These are phyloP conservation scores for Hydropsyche betteni DNA, from an alignment of 2,888 invertebrate species.

Conservation along the genomic window DNA sequence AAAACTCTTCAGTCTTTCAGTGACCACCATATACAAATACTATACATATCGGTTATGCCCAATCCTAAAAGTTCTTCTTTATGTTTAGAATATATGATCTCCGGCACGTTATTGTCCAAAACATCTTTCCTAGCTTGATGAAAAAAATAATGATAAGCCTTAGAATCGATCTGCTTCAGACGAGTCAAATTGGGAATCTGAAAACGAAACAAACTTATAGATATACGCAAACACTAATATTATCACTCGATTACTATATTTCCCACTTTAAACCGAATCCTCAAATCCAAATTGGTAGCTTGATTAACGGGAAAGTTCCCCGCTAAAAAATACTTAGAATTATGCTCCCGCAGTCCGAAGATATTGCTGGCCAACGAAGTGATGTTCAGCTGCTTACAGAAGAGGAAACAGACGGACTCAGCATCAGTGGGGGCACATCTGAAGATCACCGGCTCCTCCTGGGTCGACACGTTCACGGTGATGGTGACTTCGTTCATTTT, in stretches of 20 bases:
- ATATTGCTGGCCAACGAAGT: conserved; percentile 80
- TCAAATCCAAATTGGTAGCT: conserved; percentile 73
- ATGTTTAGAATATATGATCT: conserved; percentile 80
- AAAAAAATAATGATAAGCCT: conserved; percentile 86
- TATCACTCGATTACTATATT: background rate
- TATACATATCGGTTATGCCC: conserved; percentile 87
- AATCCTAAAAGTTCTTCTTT: conserved; percentile 83
- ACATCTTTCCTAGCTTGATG: conserved; percentile 86
- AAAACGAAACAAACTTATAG: conserved; percentile 3
- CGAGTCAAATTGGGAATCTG: conserved; percentile 70
- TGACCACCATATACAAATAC: background rate
- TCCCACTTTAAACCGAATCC: conserved; percentile 79
- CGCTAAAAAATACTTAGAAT: conserved; percentile 74
- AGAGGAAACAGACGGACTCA: conserved; percentile 76
- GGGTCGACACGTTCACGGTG: no score
- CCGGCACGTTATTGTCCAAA: conserved; percentile 79
- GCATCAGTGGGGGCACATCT: conserved; percentile 60
- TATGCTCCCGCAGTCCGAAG: conserved; percentile 76
- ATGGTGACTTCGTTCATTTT: no score
- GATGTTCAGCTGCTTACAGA: conserved; percentile 78
- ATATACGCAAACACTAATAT: background rate
- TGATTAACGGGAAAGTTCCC: conserved; percentile 67
- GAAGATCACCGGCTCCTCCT: no score
- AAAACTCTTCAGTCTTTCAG: no score
- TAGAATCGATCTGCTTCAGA: conserved; percentile 73